Evolutionary conservation across 2,888 invertebrate species (phyloP), one percentile per base, ranked within the genome.

Genomic region (Lamellibrachia satsuma): DNA sequence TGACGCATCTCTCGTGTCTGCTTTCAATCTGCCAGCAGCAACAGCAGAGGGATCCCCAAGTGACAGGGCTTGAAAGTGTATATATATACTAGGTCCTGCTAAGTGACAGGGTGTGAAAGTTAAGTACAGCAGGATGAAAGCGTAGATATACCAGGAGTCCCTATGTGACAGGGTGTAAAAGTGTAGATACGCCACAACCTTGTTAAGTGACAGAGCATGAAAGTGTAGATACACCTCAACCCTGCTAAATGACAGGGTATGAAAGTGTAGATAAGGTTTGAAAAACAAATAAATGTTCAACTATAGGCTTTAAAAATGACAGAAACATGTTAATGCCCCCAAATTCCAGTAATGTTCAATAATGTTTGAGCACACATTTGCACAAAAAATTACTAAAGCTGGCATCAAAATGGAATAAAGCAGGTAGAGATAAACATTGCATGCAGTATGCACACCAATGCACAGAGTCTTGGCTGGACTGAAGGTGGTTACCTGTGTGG

Each of bases 401-500:
- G 75, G 75, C 75, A 75, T 22, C 75, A 75, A 1, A 55, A 55
- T 9, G 2, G 55, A 9, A 55, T 55, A 55, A 55, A 55, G 55
- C 55, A 55, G 9, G 9, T 55, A 55, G 55, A 3, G 55, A 55
- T 55, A 55, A 55, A 3, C 55, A 55, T 9, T 3, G 8, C 3
- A 55, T 55, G 55, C 9, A 55, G 22, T 75, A 0, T 75, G 75
- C n/a, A 22, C 6, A 75, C 22, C n/a, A 75, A 22, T 22, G 15
- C n/a, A n/a, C 6, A 15, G 39, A 52, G 7, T 57, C 93, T 55
- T 22, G 4, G 1, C 75, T 75, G n/a, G 75, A 75, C 15, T n/a
- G 22, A 75, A 22, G 75, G 75, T 4, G 22, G n/a, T 22, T 75
- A 96, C 96, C 96, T 94, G 96, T 96, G 93, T 96, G 96, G 90